Conservation (phyloP, 2,113 vertebrate genomes). For the Cardinalis cardinalis region DNA sequence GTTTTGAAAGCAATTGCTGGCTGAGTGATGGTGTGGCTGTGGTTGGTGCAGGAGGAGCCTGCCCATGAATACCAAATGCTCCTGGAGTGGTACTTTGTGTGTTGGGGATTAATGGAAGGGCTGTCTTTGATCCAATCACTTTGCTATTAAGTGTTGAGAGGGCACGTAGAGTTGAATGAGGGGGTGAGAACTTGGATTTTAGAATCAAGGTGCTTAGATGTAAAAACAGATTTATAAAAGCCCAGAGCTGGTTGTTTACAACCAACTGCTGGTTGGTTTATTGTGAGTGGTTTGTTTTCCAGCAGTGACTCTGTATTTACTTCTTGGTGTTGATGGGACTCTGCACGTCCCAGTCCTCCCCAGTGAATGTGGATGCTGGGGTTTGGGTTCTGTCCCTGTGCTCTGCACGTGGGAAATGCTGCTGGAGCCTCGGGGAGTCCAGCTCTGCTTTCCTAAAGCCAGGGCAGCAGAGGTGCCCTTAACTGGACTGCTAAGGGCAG, state of each 20-base stretch:
- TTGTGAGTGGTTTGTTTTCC: neutral
- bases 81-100: rapidly evolving
- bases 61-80: neutral
- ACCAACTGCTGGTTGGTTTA: neutral
- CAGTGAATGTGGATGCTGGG: rapidly evolving
- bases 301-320: neutral
- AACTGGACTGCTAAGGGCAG: neutral
- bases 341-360: rapidly evolving
- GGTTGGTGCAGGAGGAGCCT: rapidly evolving
- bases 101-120: neutral
- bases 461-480: neutral
- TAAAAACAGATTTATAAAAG: neutral
- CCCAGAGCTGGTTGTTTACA: neutral
- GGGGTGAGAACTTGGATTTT: neutral
- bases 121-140: neutral
- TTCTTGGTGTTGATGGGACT: neutral
- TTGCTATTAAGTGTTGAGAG: neutral
- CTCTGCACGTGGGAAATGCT: rapidly evolving
- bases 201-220: neutral
- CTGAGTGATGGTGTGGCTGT: neutral
- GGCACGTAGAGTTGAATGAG: rapidly evolving
- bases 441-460: neutral
- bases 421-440: rapidly evolving
- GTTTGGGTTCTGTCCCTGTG: neutral
- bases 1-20: neutral